A percentile compares a stretch with the other conserved stretches of the same genome.
phyloP scores from a whole-genome alignment of 2,888 invertebrate species.

The Rosalia funebris region DNA sequence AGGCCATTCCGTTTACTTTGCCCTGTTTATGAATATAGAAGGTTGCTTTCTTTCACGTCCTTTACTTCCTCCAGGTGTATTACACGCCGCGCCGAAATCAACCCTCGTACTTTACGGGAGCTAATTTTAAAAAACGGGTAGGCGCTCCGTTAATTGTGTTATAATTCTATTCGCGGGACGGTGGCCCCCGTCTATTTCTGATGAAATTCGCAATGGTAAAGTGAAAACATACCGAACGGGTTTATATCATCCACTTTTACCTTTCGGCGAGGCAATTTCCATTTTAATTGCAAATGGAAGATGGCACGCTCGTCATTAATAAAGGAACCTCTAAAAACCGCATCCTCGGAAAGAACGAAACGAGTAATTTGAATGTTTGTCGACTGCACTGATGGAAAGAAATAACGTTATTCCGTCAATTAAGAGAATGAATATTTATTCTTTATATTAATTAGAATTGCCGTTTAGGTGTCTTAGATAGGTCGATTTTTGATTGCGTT shows the following conservation, averaged over 20 bases:
- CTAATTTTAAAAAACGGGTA: neutral
- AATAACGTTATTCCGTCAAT: too few relatives aligned
- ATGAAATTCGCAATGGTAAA: too few relatives aligned
- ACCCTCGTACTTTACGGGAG: neutral
- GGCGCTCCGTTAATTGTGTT: neutral
- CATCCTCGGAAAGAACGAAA: too few relatives aligned
- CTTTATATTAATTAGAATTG: too few relatives aligned
- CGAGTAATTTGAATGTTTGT: too few relatives aligned
- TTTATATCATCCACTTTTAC: neutral
- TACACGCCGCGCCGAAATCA: neutral
- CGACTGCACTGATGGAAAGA: too few relatives aligned
- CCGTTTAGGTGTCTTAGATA: too few relatives aligned
- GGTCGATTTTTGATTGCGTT: too few relatives aligned
- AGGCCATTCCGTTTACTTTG: slow-evolving; percentile 24
- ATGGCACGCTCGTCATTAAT: too few relatives aligned
- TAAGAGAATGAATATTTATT: too few relatives aligned
- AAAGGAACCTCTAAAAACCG: too few relatives aligned
- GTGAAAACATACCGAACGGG: neutral
- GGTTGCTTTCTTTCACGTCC: slow-evolving; percentile 20
- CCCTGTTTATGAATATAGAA: slow-evolving; percentile 28
- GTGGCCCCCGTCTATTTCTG: too few relatives aligned
- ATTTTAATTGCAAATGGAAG: neutral
- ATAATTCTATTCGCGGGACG: neutral
- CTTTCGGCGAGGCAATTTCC: neutral
- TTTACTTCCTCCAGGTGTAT: slow-evolving; percentile 44